Evolutionary conservation across 92 coral and sea anemone species (phyloP).

Genomic region (Palythoa heliodiscus): DNA sequence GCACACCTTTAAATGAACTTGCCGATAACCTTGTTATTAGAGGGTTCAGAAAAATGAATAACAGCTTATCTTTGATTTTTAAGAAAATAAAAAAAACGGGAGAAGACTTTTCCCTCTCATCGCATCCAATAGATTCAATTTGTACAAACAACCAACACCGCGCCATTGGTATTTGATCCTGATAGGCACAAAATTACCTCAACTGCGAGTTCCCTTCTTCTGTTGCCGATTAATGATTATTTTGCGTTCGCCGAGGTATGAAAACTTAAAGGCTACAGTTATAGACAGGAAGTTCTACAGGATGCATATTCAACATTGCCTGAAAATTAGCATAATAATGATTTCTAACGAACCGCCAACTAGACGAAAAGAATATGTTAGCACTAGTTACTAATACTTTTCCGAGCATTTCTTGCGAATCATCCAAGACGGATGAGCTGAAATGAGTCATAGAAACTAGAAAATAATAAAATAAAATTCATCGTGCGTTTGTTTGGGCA

Average conservation of each 20-base stretch:
- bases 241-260: slow-evolving; percentile 15
- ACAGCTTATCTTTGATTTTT: slow-evolving; percentile 58
- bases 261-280: slow-evolving; percentile 41
- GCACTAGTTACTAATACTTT: slow-evolving; percentile 7
- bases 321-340: slow-evolving; percentile 54
- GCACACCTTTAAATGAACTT: slow-evolving; percentile 2
- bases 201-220: neutral
- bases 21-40: slow-evolving; percentile 45
- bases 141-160: slow-evolving; percentile 35
- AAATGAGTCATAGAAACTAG: slow-evolving; percentile 23
- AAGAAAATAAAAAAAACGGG: slow-evolving; percentile 19
- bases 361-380: neutral
- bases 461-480: neutral
- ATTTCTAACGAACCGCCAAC: slow-evolving; percentile 43
- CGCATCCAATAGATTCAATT: slow-evolving; percentile 50
- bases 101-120: slow-evolving; percentile 45
- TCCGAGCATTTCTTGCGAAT: neutral
- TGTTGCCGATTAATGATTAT: neutral
- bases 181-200: slow-evolving; percentile 20
- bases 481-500: slow-evolving; percentile 29
- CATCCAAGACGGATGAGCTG: neutral
- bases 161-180: neutral
- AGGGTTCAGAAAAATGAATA: slow-evolving; percentile 32
- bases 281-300: slow-evolving; percentile 17
- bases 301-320: slow-evolving; percentile 36